Evolutionary conservation across 2,113 vertebrate genomes (phyloP), one percentile per base, ranked within the genome.

Genomic region (Menura novaehollandiae): DNA sequence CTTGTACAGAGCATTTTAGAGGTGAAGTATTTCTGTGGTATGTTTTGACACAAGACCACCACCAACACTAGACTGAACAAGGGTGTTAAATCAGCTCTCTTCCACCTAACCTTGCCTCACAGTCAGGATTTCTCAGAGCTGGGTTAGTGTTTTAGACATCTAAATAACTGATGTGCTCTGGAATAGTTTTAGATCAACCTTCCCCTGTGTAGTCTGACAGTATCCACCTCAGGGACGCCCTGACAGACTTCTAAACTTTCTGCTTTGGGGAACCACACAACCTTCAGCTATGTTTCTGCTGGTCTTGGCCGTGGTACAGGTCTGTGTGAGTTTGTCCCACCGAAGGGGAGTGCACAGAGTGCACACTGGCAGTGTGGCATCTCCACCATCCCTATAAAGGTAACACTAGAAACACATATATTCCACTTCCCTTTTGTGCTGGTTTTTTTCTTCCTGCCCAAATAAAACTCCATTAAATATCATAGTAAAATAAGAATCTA

Each of bases 391-490:
- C 44, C 43, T 66, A 30, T 4, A 15, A 41, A 47, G 7, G 41
- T 11, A 53, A 59, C 39, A 1, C 53, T 33, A 11, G 5, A 7
- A 64, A 23, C 23, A 24, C 0, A 0, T 13, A 6, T 10, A 47
- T 37, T 27, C 58, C 0, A 0, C 21, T 73, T 63, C 28, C 26
- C 15, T 62, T 58, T 26, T 37, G 44, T 30, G 21, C 10, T 75
- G 21, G 4, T 2, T 63, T 39, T 30, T 64, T 33, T 44, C 9
- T 12, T 76, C 28, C 49, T 78, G 46, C 26, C 28, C 5, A 80
- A 60, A 47, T 5, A 26, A 68, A 55, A 43, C 22, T 56, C 23
- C 19, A 18, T 26, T 71, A 62, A 75, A 83, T 7, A 60, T 23
- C 8, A 35, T 17, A 62, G 39, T 56, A 32, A 58, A 88, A 74